Percentiles rank a stretch among this genome's conserved stretches.
Evolutionary conservation across 2,888 invertebrate species (phyloP).

Genomic region (Podabrus alpinus): DNA sequence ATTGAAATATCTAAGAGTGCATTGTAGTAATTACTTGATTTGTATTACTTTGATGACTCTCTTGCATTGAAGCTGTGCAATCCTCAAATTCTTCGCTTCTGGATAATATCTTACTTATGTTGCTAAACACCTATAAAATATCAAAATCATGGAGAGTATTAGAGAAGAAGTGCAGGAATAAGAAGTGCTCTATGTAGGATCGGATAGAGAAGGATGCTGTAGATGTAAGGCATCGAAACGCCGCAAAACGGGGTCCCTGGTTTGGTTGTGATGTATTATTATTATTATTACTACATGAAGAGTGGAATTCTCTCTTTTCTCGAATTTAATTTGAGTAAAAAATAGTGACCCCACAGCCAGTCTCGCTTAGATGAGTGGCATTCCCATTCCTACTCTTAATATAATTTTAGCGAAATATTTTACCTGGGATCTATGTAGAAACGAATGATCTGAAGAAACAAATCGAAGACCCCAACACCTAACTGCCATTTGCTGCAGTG

Average conservation of each 20-base stretch:
- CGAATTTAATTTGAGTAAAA: too few species aligned
- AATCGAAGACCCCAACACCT: constrained; percentile 93
- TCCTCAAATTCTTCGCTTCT: constrained; percentile 84
- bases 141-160: neutral
- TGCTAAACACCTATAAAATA: constrained; percentile 76
- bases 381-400: neutral
- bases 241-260: too few species aligned
- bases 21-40: constrained; percentile 48
- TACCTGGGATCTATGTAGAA: constrained; percentile 71
- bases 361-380: neutral
- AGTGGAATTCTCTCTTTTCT: too few species aligned
- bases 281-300: too few species aligned
- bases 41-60: constrained; percentile 59
- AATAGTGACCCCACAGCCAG: too few species aligned
- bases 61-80: constrained; percentile 61
- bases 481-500: constrained; percentile 89
- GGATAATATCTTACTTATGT: constrained; percentile 93
- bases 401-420: neutral
- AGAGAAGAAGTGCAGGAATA: neutral
- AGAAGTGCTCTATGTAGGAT: too few species aligned
- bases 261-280: too few species aligned
- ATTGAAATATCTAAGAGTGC: neutral
- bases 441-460: constrained; percentile 85
- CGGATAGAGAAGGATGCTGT: too few species aligned
- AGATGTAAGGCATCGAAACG: too few species aligned